These are phyloP conservation scores for Hylaeus anthracinus DNA, from an alignment of 1,140 invertebrate species.

Conservation along the genomic window DNA sequence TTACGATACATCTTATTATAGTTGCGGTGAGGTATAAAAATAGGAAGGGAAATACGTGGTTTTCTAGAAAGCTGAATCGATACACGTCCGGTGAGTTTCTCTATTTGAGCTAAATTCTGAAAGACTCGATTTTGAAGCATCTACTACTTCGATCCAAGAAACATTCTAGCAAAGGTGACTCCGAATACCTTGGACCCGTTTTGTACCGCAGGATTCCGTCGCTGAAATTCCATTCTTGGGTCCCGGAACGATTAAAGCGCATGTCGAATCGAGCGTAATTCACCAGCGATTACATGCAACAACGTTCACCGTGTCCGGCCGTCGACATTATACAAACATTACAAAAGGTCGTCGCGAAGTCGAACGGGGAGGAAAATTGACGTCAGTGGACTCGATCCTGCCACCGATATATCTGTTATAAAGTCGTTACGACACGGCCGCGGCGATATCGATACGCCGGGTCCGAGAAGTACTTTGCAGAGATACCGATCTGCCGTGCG, in stretches of 20 bases:
- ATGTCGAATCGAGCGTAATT: neutral
- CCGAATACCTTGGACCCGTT: too few relatives aligned
- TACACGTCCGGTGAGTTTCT: too few relatives aligned
- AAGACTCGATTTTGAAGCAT: too few relatives aligned
- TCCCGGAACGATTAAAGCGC: neutral
- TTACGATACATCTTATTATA: too few relatives aligned
- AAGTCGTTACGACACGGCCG: constrained; percentile 64
- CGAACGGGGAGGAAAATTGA: constrained; percentile 11
- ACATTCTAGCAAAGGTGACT: too few relatives aligned
- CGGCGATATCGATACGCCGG: constrained; percentile 52
- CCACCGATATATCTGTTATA: constrained; percentile 65
- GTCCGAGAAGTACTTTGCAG: constrained; percentile 38
- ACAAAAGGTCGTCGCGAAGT: constrained; percentile 16
- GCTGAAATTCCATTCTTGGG: neutral
- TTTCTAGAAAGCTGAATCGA: too few relatives aligned
- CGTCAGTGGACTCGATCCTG: constrained; percentile 28
- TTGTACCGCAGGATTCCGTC: too few relatives aligned
- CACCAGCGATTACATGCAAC: constrained; percentile 1
- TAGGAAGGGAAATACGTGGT: too few relatives aligned
- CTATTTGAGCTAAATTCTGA: too few relatives aligned
- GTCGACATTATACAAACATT: neutral
- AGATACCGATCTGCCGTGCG: constrained; percentile 64
- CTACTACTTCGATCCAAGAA: too few relatives aligned
- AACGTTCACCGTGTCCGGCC: neutral
- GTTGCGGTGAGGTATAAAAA: too few relatives aligned